Conservation (phyloP, 2,113 vertebrate genomes). For the Aviceda subcristata region DNA sequence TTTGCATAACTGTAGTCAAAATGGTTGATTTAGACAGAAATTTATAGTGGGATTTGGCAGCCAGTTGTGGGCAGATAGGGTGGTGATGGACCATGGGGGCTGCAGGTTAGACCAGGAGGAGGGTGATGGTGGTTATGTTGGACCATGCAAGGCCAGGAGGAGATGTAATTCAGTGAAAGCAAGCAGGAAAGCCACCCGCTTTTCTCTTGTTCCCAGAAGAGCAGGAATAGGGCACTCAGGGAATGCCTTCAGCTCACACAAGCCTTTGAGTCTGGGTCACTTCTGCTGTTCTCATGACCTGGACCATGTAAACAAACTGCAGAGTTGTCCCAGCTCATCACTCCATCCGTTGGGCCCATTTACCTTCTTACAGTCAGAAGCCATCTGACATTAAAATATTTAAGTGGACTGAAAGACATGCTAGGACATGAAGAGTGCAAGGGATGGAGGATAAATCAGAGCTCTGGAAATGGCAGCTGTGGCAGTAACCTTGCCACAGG, state of each 20-base stretch:
- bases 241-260: neutral
- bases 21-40: neutral
- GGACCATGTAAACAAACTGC: neutral
- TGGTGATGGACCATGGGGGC: neutral
- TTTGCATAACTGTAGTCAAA: neutral
- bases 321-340: neutral
- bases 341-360: rapidly evolving
- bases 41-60: neutral
- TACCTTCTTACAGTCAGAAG: neutral
- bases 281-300: neutral
- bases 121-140: neutral
- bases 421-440: neutral
- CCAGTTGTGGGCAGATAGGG: neutral
- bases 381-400: neutral
- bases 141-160: neutral
- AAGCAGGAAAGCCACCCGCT: neutral
- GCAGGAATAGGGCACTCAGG: neutral
- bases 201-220: neutral
- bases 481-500: neutral
- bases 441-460: neutral
- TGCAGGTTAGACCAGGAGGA: neutral
- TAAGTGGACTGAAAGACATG: neutral
- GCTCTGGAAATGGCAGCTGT: neutral
- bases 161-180: neutral
- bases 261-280: neutral